Conservation (phyloP, 1,140 invertebrate species). For the Drosophila nigromelanica region DNA sequence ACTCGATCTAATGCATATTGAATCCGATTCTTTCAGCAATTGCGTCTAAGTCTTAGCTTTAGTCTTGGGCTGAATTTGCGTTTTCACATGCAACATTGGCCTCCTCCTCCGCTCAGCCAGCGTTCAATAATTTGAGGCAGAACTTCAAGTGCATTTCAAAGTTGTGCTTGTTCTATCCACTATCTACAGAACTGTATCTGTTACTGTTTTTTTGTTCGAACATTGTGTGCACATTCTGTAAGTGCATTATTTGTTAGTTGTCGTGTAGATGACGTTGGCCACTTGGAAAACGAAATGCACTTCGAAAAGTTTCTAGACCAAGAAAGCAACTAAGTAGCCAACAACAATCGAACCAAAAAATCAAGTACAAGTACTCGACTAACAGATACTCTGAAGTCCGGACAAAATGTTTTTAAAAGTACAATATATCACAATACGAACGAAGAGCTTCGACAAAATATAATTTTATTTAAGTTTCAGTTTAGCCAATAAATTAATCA, state of each 20-base stretch:
- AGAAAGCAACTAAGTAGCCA: neutral
- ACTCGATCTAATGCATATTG: neutral
- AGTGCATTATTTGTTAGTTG: constrained; percentile 56
- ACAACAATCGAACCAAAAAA: neutral
- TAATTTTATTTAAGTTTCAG: no score
- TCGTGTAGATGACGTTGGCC: constrained; percentile 46
- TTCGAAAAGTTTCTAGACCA: constrained; percentile 67
- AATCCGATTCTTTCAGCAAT: neutral
- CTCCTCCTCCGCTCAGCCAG: constrained; percentile 1
- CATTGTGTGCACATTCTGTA: constrained; percentile 40
- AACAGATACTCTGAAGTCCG: neutral
- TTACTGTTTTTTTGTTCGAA: constrained; percentile 29
- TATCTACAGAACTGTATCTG: constrained; percentile 35
- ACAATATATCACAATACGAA: no score
- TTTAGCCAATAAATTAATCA: no score
- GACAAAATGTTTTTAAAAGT: neutral
- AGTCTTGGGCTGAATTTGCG: no score
- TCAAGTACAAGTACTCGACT: neutral
- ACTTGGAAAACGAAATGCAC: constrained; percentile 64
- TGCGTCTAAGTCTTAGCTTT: no score
- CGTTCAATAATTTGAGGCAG: neutral
- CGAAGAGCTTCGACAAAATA: no score
- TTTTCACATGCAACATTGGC: no score
- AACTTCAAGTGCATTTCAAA: constrained; percentile 76
- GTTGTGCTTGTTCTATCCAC: constrained; percentile 39